Conservation (phyloP, 1,140 invertebrate genomes). For the Drosophila nannoptera region DNA sequence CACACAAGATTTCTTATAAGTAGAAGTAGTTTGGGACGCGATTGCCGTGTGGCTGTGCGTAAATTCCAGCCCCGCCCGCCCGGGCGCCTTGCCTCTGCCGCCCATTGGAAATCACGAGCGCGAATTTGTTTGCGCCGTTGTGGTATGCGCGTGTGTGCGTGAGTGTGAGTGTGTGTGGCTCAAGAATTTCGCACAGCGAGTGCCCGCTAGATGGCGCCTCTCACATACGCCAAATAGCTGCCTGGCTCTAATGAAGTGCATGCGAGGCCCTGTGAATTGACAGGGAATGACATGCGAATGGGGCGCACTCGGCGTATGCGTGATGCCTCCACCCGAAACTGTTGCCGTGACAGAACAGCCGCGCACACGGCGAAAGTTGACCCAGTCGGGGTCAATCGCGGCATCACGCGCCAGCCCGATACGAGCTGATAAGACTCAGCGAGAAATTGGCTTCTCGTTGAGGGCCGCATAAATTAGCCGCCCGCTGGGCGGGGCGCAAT, state of each 20-base stretch:
- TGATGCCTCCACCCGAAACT: not conserved
- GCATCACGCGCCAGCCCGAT: conserved; percentile 34
- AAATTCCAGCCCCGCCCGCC: conserved; percentile 21
- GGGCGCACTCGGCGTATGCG: not conserved
- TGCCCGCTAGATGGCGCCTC: not conserved
- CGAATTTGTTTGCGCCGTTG: conserved; percentile 49
- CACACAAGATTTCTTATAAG: conserved; percentile 25
- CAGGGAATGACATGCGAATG: not conserved
- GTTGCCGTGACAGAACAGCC: conserved; percentile 3
- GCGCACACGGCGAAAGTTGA: conserved; percentile 6
- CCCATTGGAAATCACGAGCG: conserved; percentile 49
- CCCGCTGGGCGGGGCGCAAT: conserved; percentile 23
- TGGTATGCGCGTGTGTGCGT: not conserved
- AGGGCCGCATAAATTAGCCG: conserved; percentile 39
- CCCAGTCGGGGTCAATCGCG: not conserved
- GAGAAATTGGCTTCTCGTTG: conserved; percentile 57
- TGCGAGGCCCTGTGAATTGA: conserved; percentile 7
- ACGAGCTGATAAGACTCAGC: conserved; percentile 44
- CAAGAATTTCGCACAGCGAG: conserved; percentile 49
- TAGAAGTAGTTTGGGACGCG: conserved; percentile 60
- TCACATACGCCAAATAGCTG: conserved; percentile 10
- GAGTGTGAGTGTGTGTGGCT: conserved; percentile 16
- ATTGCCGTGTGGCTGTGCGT: conserved; percentile 43
- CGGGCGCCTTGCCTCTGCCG: not conserved
- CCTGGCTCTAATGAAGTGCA: conserved; percentile 51